These are phyloP conservation scores for Drosophila ogumai DNA, from an alignment of 1,140 invertebrate species.

Conservation along the genomic window DNA sequence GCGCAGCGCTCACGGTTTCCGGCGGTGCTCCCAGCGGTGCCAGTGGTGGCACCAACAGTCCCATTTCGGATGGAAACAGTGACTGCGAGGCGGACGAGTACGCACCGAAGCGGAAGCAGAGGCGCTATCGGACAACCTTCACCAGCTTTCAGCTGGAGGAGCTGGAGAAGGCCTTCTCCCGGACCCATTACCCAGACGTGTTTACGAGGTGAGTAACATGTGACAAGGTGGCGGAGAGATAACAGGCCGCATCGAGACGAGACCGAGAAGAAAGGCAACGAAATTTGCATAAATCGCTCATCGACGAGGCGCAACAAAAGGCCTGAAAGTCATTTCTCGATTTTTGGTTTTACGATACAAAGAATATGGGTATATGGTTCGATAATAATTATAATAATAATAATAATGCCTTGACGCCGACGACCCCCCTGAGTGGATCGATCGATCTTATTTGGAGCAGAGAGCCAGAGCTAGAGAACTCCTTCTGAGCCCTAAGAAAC, in stretches of 20 bases:
- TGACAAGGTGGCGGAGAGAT: constrained; percentile 33
- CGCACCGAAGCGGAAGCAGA: constrained; percentile 95
- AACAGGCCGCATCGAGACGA: constrained; percentile 29
- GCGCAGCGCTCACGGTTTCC: constrained; percentile 59
- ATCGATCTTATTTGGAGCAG: constrained; percentile 58
- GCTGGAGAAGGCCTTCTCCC: constrained; percentile 97
- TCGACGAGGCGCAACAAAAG: constrained; percentile 38
- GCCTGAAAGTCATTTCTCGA: constrained; percentile 23
- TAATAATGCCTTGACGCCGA: constrained; percentile 24
- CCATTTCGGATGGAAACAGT: constrained; percentile 89
- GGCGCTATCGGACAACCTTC: constrained; percentile 96
- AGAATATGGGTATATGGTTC: constrained; percentile 28
- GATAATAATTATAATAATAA: constrained; percentile 2
- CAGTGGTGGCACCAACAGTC: constrained; percentile 85
- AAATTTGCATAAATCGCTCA: constrained; percentile 70
- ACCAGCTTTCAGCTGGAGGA: constrained; percentile 98
- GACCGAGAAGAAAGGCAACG: constrained; percentile 25
- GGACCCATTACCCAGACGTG: constrained; percentile 99
- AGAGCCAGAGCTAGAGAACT: neutral
- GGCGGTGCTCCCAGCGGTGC: constrained; percentile 83
- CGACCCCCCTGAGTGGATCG: constrained; percentile 49
- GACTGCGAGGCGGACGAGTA: constrained; percentile 93
- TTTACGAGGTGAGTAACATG: constrained; percentile 93
- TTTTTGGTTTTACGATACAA: constrained; percentile 41
- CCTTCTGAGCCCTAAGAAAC: constrained; percentile 29